These are phyloP conservation scores for Triplophysa tibetana DNA, from an alignment of 2,113 vertebrate genomes.

Conservation along the genomic window DNA sequence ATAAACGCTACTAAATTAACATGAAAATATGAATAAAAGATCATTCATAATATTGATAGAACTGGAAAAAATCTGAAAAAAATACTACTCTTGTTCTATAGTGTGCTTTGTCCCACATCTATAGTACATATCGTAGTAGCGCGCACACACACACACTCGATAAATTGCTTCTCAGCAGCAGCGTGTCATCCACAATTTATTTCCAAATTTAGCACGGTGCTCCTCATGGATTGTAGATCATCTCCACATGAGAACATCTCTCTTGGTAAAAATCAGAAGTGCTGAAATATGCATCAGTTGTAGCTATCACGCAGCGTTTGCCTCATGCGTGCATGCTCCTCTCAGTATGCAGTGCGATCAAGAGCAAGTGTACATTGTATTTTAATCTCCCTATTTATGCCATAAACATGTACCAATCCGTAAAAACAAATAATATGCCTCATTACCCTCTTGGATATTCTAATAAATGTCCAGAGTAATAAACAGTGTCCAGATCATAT, in stretches of 20 bases:
- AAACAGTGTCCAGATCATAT: neutral
- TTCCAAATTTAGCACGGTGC: constrained; percentile 19
- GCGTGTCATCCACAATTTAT: constrained; percentile 12
- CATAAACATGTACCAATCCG: constrained; percentile 21
- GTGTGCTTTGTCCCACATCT: constrained; percentile 15
- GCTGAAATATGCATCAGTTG: constrained; percentile 16
- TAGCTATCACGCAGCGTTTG: neutral
- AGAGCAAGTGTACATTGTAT: neutral
- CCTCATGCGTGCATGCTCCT: neutral
- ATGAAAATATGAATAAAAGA: no score
- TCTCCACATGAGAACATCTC: constrained; percentile 2
- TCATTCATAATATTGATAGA: no score
- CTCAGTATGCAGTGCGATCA: neutral
- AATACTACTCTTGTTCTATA: neutral
- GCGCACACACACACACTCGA: constrained; percentile 12
- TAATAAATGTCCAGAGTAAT: constrained; percentile 21
- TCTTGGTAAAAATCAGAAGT: constrained; percentile 8
- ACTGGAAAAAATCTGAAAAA: neutral
- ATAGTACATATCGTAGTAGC: neutral
- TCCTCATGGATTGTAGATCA: neutral
- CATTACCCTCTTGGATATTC: constrained; percentile 8
- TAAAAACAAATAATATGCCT: constrained; percentile 19
- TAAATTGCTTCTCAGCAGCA: constrained; percentile 31
- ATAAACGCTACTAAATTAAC: no score
- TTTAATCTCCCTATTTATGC: constrained; percentile 3